Percentiles rank a stretch among this genome's conserved stretches.
These are phyloP conservation scores for Dynastes maya DNA, from an alignment of 2,888 invertebrate species.

Conservation along the genomic window DNA sequence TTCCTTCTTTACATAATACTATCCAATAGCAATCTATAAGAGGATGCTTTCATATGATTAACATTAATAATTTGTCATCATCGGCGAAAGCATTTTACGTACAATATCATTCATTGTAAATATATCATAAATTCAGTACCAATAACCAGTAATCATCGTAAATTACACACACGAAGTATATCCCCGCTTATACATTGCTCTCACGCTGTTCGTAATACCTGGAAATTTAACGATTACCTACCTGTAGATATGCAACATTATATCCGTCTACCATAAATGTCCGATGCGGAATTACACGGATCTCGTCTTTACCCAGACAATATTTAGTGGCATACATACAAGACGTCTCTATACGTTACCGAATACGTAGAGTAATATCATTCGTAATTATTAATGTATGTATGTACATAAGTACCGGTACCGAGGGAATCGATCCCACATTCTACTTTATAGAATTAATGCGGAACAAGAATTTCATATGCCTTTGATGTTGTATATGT, in stretches of 20 bases:
- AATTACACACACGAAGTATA: background rate
- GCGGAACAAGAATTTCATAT: background rate
- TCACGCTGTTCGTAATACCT: background rate
- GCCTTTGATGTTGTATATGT: too few species aligned
- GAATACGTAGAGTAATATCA: background rate
- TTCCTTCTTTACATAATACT: too few species aligned
- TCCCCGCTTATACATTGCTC: background rate
- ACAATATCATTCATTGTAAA: too few species aligned
- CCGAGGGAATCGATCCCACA: background rate
- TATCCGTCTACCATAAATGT: background rate
- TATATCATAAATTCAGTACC: too few species aligned
- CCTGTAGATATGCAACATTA: background rate
- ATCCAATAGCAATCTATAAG: too few species aligned
- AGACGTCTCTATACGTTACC: background rate
- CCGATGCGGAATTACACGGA: slow-evolving; percentile 4
- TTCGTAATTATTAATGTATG: background rate
- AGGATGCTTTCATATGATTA: too few species aligned
- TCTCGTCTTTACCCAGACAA: background rate
- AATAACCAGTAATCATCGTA: too few species aligned
- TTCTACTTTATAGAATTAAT: slow-evolving; percentile 16
- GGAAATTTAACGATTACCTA: slow-evolving; percentile 11
- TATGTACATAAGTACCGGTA: background rate
- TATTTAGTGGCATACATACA: background rate
- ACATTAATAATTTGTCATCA: too few species aligned
- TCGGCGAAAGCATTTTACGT: too few species aligned